Base-by-base conservation (phyloP, 1,140 invertebrate genomes). In the Brachionus calyciflorus region DNA sequence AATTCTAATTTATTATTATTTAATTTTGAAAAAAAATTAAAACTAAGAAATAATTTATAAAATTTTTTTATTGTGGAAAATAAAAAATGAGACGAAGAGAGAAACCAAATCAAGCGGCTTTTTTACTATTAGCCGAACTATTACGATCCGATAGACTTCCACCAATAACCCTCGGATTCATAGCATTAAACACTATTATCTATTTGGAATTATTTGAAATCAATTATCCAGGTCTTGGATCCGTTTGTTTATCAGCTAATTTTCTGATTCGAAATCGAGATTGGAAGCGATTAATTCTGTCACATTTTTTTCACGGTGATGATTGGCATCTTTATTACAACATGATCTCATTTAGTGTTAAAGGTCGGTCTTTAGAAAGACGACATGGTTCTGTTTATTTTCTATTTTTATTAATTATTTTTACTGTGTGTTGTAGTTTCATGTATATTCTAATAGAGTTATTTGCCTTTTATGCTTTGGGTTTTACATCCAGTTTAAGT, bases 291-390 rank as follows among this genome's bases (percentile, higher is more conserved):
- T 85, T 91, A 14, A 63, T 91, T 9, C 78, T 89, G 6, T 88
- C 88, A 2, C 85, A 88, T 12, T 86, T 91, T 78, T 89, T 89
- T 81, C 90, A 91, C 84, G 89, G 85, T 1, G 87, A 89, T 57
- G 90, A 91, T 78, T 89, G 89, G 87, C 90, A 91, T 83, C 84
- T 91, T 0, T 91, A 90, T 80, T 91, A 89, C 80, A 91, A 91
- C 79, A 91, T 91, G 90, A 81, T 88, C 14, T 91, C 90, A 1
- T 88, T 90, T 44, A 81, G 90, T 7, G 82, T 88, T 24, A 91
- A 91, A 84, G 90, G 89, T 7, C 82, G 82, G 10, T 77, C 73
- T 26, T 77, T 86, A 1, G 90, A 91, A 80, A 83, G 82, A 5
- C 84, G 84, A 78, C 88, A 88, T 79, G 87, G 88, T 17, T 87